These are phyloP conservation scores for Nothoprocta pentlandii DNA, from an alignment of 2,113 vertebrate species.

Conservation along the genomic window DNA sequence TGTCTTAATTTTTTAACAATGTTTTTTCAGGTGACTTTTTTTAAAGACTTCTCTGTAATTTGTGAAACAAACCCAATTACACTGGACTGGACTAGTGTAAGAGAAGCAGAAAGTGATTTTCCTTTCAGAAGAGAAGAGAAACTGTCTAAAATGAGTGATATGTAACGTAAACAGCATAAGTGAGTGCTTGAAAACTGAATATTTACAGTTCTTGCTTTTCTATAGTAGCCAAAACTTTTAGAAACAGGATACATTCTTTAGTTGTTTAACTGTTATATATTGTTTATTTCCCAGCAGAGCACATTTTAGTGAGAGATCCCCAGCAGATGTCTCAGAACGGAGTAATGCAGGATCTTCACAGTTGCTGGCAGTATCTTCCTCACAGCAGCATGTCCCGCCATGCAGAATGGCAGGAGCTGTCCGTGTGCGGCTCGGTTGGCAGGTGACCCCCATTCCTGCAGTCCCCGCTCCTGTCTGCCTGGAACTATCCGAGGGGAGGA, in stretches of 20 bases:
- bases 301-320: conserved; percentile 35
- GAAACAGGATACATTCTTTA: background rate
- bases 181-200: background rate
- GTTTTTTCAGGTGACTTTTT: background rate
- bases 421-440: conserved; percentile 5
- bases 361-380: conserved; percentile 40
- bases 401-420: background rate
- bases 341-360: background rate
- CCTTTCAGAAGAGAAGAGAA: background rate
- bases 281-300: conserved; percentile 36
- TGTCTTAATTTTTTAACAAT: background rate
- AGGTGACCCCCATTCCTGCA: conserved; percentile 5
- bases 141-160: background rate
- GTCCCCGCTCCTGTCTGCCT: background rate
- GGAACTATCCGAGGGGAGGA: background rate
- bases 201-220: background rate
- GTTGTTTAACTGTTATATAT: background rate
- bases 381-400: background rate
- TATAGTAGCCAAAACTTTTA: conserved; percentile 1
- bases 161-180: background rate
- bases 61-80: background rate
- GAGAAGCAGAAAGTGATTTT: background rate
- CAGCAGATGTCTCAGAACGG: conserved; percentile 21
- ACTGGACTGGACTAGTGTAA: accelerated
- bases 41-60: background rate